Evolutionary conservation across 1,140 invertebrate species (phyloP).

Genomic region (Drosophila parabipectinata): DNA sequence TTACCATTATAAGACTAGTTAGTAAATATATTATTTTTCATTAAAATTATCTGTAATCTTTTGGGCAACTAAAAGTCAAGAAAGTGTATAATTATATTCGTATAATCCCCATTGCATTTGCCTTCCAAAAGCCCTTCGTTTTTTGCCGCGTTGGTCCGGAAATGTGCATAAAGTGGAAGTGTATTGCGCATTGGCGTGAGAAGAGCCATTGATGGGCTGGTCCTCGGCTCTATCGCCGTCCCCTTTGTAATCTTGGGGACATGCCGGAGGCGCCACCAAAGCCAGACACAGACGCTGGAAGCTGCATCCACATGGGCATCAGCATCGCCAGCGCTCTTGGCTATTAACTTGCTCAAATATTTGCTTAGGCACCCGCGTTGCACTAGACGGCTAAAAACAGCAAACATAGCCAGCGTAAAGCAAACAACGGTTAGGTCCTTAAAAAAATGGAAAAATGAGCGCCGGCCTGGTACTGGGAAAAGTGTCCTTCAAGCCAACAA

Average conservation of each 20-base stretch:
- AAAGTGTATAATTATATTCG: too few species aligned
- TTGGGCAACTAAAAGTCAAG: too few species aligned
- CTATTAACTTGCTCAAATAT: conserved; percentile 79
- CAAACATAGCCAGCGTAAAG: conserved; percentile 60
- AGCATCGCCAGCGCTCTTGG: conserved; percentile 61
- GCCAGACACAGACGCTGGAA: conserved; percentile 51
- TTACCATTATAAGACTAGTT: too few species aligned
- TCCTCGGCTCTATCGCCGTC: not conserved
- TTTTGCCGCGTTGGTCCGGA: conserved; percentile 56
- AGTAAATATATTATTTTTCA: too few species aligned
- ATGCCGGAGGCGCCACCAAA: conserved; percentile 39
- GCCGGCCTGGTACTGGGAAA: conserved; percentile 20
- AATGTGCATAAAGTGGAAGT: conserved; percentile 81
- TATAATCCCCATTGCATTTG: too few species aligned
- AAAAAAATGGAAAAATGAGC: conserved; percentile 43
- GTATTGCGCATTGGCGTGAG: conserved; percentile 66
- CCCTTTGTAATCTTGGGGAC: conserved; percentile 11
- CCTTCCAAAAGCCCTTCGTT: not conserved
- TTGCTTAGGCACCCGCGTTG: conserved; percentile 68
- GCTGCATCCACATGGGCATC: conserved; percentile 25
- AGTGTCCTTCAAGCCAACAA: conserved; percentile 43
- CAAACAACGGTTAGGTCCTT: conserved; percentile 42
- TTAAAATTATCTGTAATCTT: too few species aligned
- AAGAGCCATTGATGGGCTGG: conserved; percentile 39
- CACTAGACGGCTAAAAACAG: conserved; percentile 58